A percentile compares a stretch with the other conserved stretches of the same genome.
These are phyloP conservation scores for Lamellibrachia columna DNA, from an alignment of 2,888 invertebrate genomes.

Conservation along the genomic window DNA sequence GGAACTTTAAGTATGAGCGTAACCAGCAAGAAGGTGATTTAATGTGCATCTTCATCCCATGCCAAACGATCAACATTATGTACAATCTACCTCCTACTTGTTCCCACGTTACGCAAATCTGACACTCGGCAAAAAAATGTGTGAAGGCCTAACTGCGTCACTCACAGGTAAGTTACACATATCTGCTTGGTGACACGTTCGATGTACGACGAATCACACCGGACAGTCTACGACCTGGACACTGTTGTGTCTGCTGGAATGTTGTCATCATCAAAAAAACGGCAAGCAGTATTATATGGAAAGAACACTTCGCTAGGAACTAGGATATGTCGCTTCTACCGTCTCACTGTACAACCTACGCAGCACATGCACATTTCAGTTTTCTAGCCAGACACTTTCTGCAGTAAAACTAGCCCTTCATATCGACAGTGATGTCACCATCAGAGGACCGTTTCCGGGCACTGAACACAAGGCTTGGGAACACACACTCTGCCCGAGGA, in stretches of 20 bases:
- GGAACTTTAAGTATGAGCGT: too few relatives aligned
- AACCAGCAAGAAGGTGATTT: not conserved
- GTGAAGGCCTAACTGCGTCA: not conserved
- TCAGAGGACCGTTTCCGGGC: too few relatives aligned
- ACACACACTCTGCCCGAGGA: not conserved
- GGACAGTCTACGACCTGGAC: not conserved
- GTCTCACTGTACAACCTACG: not conserved
- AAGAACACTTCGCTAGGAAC: too few relatives aligned
- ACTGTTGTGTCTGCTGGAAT: not conserved
- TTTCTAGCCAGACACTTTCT: not conserved
- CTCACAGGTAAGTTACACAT: not conserved
- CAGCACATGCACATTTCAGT: not conserved
- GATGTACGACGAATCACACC: not conserved
- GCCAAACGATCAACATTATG: not conserved
- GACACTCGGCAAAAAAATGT: not conserved
- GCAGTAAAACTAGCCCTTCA: not conserved
- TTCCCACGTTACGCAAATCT: not conserved
- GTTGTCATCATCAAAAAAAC: not conserved
- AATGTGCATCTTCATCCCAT: not conserved
- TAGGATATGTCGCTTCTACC: not conserved
- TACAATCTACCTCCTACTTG: not conserved
- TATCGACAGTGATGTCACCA: too few relatives aligned
- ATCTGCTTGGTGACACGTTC: not conserved
- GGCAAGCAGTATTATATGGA: not conserved
- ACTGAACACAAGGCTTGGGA: not conserved